phyloP scores from a whole-genome alignment of 2,797 vertebrate genomes.

The Darevskia nairensis region DNA sequence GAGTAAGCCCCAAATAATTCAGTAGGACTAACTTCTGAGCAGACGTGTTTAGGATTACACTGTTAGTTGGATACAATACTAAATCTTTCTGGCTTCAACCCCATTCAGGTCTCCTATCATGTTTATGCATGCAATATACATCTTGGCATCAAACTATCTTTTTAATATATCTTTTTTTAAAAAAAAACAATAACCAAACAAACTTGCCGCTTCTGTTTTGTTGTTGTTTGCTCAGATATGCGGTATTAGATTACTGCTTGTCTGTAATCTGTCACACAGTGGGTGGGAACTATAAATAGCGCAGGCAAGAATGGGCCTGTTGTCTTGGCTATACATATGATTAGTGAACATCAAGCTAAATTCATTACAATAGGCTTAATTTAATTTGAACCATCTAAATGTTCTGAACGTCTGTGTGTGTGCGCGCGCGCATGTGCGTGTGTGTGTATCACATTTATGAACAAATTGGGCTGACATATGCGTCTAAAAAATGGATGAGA shows the following conservation, averaged over 20 bases:
- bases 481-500: constrained; percentile 18
- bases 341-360: constrained; percentile 64
- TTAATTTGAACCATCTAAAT: constrained; percentile 69
- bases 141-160: constrained; percentile 44
- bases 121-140: not conserved
- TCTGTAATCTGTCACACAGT: constrained; percentile 58
- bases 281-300: constrained; percentile 66
- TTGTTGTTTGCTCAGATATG: constrained; percentile 54
- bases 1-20: no score
- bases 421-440: no score
- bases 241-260: constrained; percentile 63
- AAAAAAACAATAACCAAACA: no score
- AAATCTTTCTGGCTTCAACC: not conserved
- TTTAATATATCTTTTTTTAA: constrained; percentile 6
- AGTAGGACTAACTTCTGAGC: no score
- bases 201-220: constrained; percentile 33
- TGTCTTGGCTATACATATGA: constrained; percentile 54
- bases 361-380: constrained; percentile 68
- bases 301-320: constrained; percentile 57
- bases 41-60: no score
- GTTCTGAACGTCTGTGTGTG: constrained; percentile 53
- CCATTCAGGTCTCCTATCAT: not conserved
- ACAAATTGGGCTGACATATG: constrained; percentile 17
- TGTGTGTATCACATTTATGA: not conserved
- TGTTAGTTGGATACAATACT: no score